phyloP scores from a whole-genome alignment of 1,140 invertebrate species.

The Macrobrachium rosenbergii region DNA sequence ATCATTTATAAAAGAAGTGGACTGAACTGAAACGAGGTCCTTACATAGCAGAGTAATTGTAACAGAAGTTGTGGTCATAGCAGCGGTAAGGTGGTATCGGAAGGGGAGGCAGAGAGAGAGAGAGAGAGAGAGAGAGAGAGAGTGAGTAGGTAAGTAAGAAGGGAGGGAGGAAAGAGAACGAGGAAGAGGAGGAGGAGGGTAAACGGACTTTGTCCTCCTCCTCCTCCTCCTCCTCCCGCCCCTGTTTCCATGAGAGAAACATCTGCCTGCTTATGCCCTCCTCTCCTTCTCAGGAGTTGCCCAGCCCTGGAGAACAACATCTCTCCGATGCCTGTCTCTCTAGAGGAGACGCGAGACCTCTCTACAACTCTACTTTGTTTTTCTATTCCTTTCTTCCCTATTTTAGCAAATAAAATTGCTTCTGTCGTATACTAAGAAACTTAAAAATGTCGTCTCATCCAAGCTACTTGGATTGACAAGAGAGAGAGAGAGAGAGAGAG shows the following conservation, averaged over 20 bases:
- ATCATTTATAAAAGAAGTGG: too few species aligned
- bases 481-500: too few species aligned
- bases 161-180: not conserved
- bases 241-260: not conserved
- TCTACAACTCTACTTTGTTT: not conserved
- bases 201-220: not conserved
- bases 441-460: too few species aligned
- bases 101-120: not conserved
- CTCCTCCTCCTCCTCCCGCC: too few species aligned
- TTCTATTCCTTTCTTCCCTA: not conserved
- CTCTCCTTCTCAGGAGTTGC: too few species aligned
- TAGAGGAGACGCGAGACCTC: not conserved
- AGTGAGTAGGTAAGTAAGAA: not conserved
- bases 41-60: too few species aligned
- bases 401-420: too few species aligned
- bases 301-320: too few species aligned
- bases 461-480: too few species aligned
- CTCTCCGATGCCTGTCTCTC: not conserved
- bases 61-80: not conserved
- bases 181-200: not conserved
- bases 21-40: too few species aligned
- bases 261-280: slow-evolving; percentile 14
- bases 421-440: too few species aligned
- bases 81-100: not conserved
- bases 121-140: not conserved